These are phyloP conservation scores for Sipha maydis DNA, from an alignment of 2,888 invertebrate species.

Conservation along the genomic window DNA sequence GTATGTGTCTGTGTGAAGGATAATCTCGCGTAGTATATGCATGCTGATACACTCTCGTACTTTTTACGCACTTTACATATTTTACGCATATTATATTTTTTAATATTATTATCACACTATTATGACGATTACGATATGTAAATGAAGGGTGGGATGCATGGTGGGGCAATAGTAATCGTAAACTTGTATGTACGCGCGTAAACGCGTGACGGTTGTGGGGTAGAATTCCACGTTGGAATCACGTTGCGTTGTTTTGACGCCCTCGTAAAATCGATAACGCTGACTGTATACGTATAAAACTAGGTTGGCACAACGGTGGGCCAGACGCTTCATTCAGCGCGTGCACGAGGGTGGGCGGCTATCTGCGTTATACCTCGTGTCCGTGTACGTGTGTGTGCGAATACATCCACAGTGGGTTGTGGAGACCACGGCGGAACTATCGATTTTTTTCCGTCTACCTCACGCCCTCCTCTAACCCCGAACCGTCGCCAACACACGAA, in stretches of 20 bases:
- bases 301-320: slow-evolving; percentile 51
- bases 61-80: neutral
- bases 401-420: neutral
- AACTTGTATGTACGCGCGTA: neutral
- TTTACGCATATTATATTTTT: neutral
- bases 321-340: slow-evolving; percentile 59
- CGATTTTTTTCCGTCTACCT: slow-evolving; percentile 22
- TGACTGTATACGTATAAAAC: slow-evolving; percentile 39
- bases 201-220: neutral
- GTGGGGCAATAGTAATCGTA: neutral
- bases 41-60: neutral
- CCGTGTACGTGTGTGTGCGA: neutral
- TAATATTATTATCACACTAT: neutral
- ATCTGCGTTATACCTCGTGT: neutral
- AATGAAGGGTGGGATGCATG: neutral
- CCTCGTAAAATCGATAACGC: slow-evolving; percentile 61
- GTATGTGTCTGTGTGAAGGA: no score
- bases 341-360: slow-evolving; percentile 17
- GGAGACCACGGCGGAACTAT: slow-evolving; percentile 16
- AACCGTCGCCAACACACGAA: neutral
- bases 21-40: no score
- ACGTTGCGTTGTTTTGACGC: slow-evolving; percentile 62
- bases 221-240: slow-evolving; percentile 59
- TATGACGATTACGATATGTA: neutral
- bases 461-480: neutral